These are phyloP conservation scores for Centroberyx gerrardi DNA, from an alignment of 2,797 vertebrate species.

Conservation along the genomic window DNA sequence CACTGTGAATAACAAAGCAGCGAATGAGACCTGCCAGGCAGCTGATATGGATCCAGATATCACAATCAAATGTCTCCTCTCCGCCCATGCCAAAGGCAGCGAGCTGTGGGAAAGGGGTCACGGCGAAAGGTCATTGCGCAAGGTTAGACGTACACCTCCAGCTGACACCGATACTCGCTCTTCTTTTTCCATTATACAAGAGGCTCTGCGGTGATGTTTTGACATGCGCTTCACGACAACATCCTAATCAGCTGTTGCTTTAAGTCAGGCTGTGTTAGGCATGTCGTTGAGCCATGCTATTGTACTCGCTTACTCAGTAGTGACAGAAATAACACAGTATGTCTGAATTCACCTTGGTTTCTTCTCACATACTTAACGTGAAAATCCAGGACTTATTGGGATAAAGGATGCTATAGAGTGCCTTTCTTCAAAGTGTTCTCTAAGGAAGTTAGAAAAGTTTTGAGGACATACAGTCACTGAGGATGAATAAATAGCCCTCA, in stretches of 20 bases:
- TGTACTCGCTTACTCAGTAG: background rate
- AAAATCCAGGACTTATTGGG: background rate
- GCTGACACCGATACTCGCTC: constrained; percentile 29
- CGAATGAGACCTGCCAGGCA: constrained; percentile 44
- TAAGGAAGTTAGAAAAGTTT: constrained; percentile 8
- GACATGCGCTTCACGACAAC: constrained; percentile 26
- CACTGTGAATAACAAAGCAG: constrained; percentile 56
- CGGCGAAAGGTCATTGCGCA: constrained; percentile 53
- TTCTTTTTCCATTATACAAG: constrained; percentile 56
- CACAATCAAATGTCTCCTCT: constrained; percentile 49
- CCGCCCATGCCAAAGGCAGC: constrained; percentile 48
- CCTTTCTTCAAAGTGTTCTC: background rate
- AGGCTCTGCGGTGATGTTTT: constrained; percentile 19
- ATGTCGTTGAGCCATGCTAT: background rate
- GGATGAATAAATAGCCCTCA: constrained; percentile 15
- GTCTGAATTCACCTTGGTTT: background rate
- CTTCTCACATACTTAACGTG: background rate
- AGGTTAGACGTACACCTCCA: constrained; percentile 42
- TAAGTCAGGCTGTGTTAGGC: constrained; percentile 5
- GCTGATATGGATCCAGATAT: constrained; percentile 61
- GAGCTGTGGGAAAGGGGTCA: constrained; percentile 60
- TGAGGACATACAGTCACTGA: background rate
- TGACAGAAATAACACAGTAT: background rate
- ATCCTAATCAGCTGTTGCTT: constrained; percentile 17
- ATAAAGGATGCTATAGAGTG: background rate